Conservation (phyloP, 2,888 invertebrate species). For the Tuberolachnus salignus region DNA sequence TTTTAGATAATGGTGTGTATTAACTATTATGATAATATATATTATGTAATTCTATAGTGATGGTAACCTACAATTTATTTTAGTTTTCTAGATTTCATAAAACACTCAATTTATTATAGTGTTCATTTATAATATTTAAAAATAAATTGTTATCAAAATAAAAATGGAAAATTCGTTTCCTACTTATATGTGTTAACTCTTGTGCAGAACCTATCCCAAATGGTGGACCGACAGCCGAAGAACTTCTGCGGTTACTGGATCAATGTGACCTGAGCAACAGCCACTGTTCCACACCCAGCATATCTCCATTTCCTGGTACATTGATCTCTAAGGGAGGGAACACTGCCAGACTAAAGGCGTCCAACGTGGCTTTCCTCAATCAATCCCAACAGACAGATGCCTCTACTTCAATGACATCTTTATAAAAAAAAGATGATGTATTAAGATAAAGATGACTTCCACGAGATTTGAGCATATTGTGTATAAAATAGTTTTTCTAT, state of each 20-base stretch:
- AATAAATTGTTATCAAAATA: no score
- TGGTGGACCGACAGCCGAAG: slow-evolving; percentile 92
- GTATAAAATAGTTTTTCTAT: background rate
- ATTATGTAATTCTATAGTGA: no score
- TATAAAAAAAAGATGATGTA: background rate
- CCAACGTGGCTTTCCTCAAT: slow-evolving; percentile 61
- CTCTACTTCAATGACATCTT: slow-evolving; percentile 34
- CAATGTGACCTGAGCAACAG: slow-evolving; percentile 91
- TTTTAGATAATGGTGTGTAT: no score
- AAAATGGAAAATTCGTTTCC: no score
- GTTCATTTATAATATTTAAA: no score
- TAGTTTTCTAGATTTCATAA: no score
- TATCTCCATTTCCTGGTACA: slow-evolving; percentile 74
- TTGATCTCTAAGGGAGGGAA: slow-evolving; percentile 60
- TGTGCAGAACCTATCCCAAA: slow-evolving; percentile 68
- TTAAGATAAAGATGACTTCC: no score
- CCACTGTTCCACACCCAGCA: slow-evolving; percentile 77
- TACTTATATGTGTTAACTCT: no score
- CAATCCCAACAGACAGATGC: slow-evolving; percentile 59
- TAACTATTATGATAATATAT: no score
- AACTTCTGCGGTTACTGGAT: slow-evolving; percentile 87
- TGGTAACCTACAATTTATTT: no score
- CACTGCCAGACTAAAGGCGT: slow-evolving; percentile 60
- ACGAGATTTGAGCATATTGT: background rate
- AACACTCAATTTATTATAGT: no score